Conservation (phyloP, 2,888 invertebrate species). For the Phyto melanocephala region DNA sequence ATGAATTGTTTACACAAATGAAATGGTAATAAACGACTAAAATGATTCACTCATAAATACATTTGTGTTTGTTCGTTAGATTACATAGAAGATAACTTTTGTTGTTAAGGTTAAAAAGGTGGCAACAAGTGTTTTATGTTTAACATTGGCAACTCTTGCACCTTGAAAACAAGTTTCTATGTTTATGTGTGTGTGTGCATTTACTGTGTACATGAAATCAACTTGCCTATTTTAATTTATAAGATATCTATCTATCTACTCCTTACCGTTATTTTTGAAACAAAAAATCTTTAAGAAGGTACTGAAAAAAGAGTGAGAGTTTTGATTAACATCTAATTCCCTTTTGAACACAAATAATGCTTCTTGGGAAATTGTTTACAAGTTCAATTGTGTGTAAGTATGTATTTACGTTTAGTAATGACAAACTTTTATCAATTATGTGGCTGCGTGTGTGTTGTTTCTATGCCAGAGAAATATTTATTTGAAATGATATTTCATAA, state of each 20-base stretch:
- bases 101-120: neutral
- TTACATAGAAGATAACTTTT: neutral
- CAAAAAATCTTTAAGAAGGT: no score
- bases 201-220: no score
- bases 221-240: no score
- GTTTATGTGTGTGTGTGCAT: no score
- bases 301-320: no score
- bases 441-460: neutral
- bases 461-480: neutral
- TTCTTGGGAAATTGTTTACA: neutral
- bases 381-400: neutral
- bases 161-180: neutral
- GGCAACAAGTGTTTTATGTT: slow-evolving; percentile 36
- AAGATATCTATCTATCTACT: no score
- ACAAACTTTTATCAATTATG: neutral
- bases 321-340: no score
- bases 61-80: neutral
- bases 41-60: neutral
- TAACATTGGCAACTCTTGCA: slow-evolving; percentile 5
- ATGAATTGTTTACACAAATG: slow-evolving; percentile 21
- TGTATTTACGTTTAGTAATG: neutral
- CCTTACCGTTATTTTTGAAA: no score
- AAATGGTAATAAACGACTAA: slow-evolving; percentile 20
- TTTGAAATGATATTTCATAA: neutral
- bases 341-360: neutral